Percentiles rank a stretch among this genome's conserved stretches.
Conservation (phyloP, 2,113 vertebrate genomes). For the Sebastes fasciatus region DNA sequence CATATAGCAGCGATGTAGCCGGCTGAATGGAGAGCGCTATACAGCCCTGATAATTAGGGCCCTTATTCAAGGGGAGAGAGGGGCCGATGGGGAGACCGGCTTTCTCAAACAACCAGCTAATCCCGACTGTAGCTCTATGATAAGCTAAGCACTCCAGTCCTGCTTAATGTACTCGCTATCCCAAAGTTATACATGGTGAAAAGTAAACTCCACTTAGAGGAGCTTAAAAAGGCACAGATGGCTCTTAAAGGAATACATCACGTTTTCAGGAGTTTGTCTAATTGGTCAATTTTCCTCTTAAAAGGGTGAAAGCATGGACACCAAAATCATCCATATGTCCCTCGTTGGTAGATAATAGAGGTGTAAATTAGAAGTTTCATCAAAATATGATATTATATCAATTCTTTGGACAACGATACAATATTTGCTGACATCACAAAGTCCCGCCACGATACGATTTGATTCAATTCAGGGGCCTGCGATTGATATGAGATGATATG, state of each 20-base stretch:
- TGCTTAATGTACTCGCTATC: neutral
- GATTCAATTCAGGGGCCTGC: too few species aligned
- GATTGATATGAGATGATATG: too few species aligned
- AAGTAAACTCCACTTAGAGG: constrained; percentile 21
- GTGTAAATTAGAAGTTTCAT: too few species aligned
- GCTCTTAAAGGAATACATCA: constrained; percentile 17
- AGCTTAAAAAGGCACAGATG: constrained; percentile 18
- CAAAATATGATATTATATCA: too few species aligned
- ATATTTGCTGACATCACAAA: too few species aligned
- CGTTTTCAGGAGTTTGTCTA: constrained; percentile 11
- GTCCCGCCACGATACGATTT: too few species aligned
- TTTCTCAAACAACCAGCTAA: constrained; percentile 52
- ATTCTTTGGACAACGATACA: too few species aligned
- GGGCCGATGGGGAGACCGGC: constrained; percentile 20
- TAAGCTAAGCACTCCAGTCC: constrained; percentile 37
- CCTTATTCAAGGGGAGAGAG: constrained; percentile 37
- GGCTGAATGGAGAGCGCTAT: constrained; percentile 15
- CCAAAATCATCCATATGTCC: neutral
- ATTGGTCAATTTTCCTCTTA: constrained; percentile 11
- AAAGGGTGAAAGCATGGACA: neutral
- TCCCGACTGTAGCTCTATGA: constrained; percentile 46
- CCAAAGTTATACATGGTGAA: constrained; percentile 40
- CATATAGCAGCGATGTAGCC: constrained; percentile 46
- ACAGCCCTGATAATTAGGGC: constrained; percentile 52
- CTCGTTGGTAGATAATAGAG: neutral